Evolutionary conservation across 2,888 invertebrate species (phyloP).

Genomic region (Didymodactylos carnosus): DNA sequence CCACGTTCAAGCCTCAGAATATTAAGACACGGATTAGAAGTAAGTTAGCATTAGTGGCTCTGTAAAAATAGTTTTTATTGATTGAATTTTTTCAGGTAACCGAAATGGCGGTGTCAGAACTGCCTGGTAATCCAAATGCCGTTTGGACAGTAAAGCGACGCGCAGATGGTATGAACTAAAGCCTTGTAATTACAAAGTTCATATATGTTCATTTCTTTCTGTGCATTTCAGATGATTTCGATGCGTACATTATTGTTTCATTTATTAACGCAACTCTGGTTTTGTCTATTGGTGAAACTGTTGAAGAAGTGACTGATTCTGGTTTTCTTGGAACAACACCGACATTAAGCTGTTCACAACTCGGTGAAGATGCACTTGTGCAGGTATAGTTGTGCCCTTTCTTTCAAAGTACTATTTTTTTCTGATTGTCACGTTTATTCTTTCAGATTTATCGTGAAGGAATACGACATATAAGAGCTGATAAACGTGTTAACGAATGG

Average conservation of each 20-base stretch:
- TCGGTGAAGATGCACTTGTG: slow-evolving; percentile 88
- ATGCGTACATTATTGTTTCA: slow-evolving; percentile 98
- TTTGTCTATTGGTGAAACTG: slow-evolving; percentile 93
- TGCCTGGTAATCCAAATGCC: slow-evolving; percentile 98
- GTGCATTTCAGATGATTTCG: slow-evolving; percentile 68
- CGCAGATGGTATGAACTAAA: slow-evolving; percentile 47
- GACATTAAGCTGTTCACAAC: slow-evolving; percentile 84
- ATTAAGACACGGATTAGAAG: slow-evolving; percentile 78
- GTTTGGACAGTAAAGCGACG: slow-evolving; percentile 95
- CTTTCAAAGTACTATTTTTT: slow-evolving; percentile 15
- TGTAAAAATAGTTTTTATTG: background rate
- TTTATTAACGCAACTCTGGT: slow-evolving; percentile 96
- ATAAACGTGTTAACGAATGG: slow-evolving; percentile 97
- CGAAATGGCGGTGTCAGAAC: slow-evolving; percentile 97
- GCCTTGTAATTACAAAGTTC: slow-evolving; percentile 37
- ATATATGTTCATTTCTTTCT: slow-evolving; percentile 43
- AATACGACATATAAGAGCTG: slow-evolving; percentile 87
- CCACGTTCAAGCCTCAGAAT: slow-evolving; percentile 78
- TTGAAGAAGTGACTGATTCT: slow-evolving; percentile 99
- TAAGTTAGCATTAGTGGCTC: slow-evolving; percentile 17
- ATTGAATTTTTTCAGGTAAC: slow-evolving; percentile 27
- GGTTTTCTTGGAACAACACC: slow-evolving; percentile 96
- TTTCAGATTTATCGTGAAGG: slow-evolving; percentile 65
- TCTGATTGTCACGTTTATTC: slow-evolving; percentile 39
- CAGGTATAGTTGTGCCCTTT: slow-evolving; percentile 50